Evolutionary conservation across 1,140 invertebrate species (phyloP), one percentile per base, ranked within the genome.

Genomic region (Drosophila sp.): DNA sequence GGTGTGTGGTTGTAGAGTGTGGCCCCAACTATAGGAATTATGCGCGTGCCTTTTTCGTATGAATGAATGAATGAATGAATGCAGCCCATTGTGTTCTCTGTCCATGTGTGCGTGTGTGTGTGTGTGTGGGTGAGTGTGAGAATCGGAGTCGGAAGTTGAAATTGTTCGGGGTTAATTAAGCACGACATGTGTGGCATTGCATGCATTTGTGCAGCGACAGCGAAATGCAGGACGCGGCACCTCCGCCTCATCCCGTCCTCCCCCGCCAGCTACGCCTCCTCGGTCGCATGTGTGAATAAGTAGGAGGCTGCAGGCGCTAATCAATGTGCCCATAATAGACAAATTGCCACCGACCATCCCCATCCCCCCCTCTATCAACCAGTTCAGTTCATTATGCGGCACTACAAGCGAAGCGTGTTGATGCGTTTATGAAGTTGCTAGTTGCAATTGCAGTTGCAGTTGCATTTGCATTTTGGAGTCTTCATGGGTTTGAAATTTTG

Each of bases 131-230:
- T 47, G 70, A 41, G 30, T 54, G 55, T 7, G 62, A 47, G 55
- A 29, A 11, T 63, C 50, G 30, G 38, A 60, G 47, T 61, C 66
- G 60, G 72, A 62, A 60, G 44, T 77, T 74, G 80, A 80, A 84
- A 89, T 89, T 89, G 84, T 89, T 89, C 82, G 84, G 85, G 84
- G 84, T 89, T 89, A 89, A 89, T 89, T 89, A 89, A 89, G 87
- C 84, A 87, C 84, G 84, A 89, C 84, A 89, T 89, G 74, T 89
- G 84, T 89, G 84, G 84, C 84, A 89, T 87, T 73, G 84, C 78
- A 66, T 89, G 84, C 73, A 89, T 89, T 80, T 83, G 80, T 78
- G 68, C 60, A 63, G 75, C 61, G 58, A 68, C 70, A 63, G 60
- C 25, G 56, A 60, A 60, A n/a, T 50, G 44, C 44, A 17, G 44